Percentiles rank a stretch among this genome's conserved stretches.
These are phyloP conservation scores for Pangasianodon hypophthalmus DNA, from an alignment of 2,113 vertebrate species.

Conservation along the genomic window DNA sequence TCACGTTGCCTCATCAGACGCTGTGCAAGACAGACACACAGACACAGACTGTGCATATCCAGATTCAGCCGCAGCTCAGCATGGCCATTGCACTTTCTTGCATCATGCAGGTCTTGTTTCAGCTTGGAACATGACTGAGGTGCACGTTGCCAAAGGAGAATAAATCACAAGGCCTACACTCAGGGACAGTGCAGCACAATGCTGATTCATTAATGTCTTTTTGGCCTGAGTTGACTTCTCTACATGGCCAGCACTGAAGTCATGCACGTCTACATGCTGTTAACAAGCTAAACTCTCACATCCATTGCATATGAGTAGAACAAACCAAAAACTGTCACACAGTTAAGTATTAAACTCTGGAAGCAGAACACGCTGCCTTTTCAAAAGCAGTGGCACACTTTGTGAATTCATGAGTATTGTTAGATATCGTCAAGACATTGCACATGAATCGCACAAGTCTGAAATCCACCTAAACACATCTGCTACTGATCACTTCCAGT, in stretches of 20 bases:
- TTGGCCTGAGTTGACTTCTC: background rate
- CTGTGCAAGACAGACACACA: constrained; percentile 15
- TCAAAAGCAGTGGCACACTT: background rate
- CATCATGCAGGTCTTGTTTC: constrained; percentile 52
- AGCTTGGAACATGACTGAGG: constrained; percentile 20
- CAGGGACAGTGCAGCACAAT: background rate
- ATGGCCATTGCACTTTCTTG: constrained; percentile 51
- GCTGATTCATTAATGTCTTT: constrained; percentile 29
- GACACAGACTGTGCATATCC: constrained; percentile 18
- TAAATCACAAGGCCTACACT: constrained; percentile 19
- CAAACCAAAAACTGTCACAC: background rate
- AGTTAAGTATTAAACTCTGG: background rate
- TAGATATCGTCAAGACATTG: background rate
- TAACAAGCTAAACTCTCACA: background rate
- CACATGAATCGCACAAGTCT: background rate
- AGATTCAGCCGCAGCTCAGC: constrained; percentile 17
- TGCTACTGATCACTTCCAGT: constrained; percentile 29
- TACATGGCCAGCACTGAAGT: constrained; percentile 1
- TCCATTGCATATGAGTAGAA: background rate
- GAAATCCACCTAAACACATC: constrained; percentile 44
- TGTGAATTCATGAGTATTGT: background rate
- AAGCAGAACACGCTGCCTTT: background rate
- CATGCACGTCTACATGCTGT: background rate
- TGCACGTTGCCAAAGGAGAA: constrained; percentile 25
- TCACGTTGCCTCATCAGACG: background rate